Evolutionary conservation across 2,113 vertebrate genomes (phyloP).

Genomic region (Prunella himalayana): DNA sequence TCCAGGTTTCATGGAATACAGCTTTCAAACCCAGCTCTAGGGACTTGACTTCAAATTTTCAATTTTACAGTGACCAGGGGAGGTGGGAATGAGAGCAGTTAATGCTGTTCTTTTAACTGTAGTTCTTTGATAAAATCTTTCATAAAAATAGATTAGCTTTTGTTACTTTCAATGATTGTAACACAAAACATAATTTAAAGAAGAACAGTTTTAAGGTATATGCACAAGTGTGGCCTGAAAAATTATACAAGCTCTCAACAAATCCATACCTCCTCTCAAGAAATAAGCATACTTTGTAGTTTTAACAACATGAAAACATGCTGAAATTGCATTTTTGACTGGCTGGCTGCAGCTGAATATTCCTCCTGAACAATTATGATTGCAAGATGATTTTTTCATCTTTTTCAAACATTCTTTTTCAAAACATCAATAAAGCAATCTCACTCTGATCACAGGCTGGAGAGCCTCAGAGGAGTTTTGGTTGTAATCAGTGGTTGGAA

Average conservation of each 20-base stretch:
- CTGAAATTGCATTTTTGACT: neutral
- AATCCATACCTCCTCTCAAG: neutral
- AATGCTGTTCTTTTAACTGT: neutral
- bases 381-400: neutral
- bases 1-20: neutral
- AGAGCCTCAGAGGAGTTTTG: neutral
- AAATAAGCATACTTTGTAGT: neutral
- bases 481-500: neutral
- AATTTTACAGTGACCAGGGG: neutral
- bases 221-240: neutral
- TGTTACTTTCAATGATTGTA: neutral
- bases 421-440: neutral
- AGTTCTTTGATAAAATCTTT: neutral
- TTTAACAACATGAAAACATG: neutral
- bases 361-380: neutral
- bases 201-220: neutral
- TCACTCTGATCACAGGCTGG: neutral
- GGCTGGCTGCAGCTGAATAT: neutral
- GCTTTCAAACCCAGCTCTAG: neutral
- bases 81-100: neutral
- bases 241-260: neutral
- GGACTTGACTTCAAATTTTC: neutral
- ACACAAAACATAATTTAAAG: neutral
- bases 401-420: neutral
- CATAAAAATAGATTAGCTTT: neutral